A percentile compares a stretch with the other conserved stretches of the same genome.
phyloP scores from a whole-genome alignment of 1,140 invertebrate genomes.

The Lycorma delicatula region DNA sequence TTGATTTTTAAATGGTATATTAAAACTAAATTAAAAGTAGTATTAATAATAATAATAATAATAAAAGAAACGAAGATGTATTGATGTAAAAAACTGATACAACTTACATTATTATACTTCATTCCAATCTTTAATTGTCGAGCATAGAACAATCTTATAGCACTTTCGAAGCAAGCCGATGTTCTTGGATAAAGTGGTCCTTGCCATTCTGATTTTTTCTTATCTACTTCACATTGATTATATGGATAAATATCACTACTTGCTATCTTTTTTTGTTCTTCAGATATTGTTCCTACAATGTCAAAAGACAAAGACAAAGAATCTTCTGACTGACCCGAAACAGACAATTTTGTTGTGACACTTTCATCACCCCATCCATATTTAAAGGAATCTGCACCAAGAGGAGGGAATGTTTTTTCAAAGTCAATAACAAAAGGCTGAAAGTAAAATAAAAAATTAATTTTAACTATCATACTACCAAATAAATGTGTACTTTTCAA shows the following conservation, averaged over 20 bases:
- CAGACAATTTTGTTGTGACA: neutral
- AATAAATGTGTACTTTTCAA: too few relatives aligned
- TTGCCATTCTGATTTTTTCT: neutral
- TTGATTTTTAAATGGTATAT: too few relatives aligned
- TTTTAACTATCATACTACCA: too few relatives aligned
- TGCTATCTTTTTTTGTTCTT: neutral
- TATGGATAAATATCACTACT: neutral
- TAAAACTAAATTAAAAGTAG: too few relatives aligned
- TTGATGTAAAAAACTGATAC: too few relatives aligned
- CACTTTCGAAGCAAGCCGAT: neutral
- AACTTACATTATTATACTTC: neutral
- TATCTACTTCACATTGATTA: neutral
- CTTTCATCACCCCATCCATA: neutral
- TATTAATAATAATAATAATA: too few relatives aligned
- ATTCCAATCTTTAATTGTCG: neutral
- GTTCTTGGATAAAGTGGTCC: neutral
- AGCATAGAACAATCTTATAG: neutral
- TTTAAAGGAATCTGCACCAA: neutral
- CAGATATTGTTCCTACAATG: neutral
- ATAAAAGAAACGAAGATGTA: too few relatives aligned
- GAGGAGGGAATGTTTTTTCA: neutral
- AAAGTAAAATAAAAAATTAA: too few relatives aligned
- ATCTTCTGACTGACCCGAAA: neutral
- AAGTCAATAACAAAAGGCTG: too few relatives aligned
- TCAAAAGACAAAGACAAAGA: neutral